Percentiles rank a stretch among this genome's conserved stretches.
phyloP scores from a whole-genome alignment of 2,888 invertebrate genomes.

The Agrochola circellaris region DNA sequence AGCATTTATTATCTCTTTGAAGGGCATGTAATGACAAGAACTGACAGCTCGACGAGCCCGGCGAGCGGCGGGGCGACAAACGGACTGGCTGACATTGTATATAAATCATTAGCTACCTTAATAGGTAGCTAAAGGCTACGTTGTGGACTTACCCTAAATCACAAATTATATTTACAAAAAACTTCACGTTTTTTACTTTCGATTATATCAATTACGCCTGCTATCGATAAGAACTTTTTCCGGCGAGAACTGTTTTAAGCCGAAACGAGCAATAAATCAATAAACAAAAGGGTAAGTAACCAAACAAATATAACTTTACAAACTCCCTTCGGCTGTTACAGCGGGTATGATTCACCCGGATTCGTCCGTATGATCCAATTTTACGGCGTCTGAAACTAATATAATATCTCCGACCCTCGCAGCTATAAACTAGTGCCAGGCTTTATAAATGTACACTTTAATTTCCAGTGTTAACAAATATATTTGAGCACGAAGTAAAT shows the following conservation, averaged over 20 bases:
- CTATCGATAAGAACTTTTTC: background rate
- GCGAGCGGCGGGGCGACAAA: constrained; percentile 16
- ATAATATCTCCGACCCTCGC: constrained; percentile 52
- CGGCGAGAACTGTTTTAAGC: constrained; percentile 4
- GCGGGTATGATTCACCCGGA: constrained; percentile 40
- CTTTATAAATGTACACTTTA: constrained; percentile 66
- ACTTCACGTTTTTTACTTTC: constrained; percentile 1
- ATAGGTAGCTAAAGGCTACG: background rate
- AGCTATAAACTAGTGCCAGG: constrained; percentile 59
- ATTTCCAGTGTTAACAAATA: constrained; percentile 70
- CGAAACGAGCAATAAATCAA: constrained; percentile 14
- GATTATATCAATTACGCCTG: constrained; percentile 7
- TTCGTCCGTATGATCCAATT: constrained; percentile 52
- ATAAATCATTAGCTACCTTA: constrained; percentile 42
- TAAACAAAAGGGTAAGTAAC: constrained; percentile 37
- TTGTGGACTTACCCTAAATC: background rate
- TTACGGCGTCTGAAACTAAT: constrained; percentile 63
- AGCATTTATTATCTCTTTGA: constrained; percentile 34
- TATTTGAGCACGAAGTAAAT: constrained; percentile 68
- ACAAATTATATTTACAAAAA: constrained; percentile 15
- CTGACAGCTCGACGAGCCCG: constrained; percentile 39
- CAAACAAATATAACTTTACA: constrained; percentile 31
- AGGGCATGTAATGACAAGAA: constrained; percentile 47
- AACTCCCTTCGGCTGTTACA: constrained; percentile 21
- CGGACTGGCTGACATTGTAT: constrained; percentile 9